Evolutionary conservation across 2,797 vertebrate species (phyloP).

Genomic region (Cercopithecus hamlyni): DNA sequence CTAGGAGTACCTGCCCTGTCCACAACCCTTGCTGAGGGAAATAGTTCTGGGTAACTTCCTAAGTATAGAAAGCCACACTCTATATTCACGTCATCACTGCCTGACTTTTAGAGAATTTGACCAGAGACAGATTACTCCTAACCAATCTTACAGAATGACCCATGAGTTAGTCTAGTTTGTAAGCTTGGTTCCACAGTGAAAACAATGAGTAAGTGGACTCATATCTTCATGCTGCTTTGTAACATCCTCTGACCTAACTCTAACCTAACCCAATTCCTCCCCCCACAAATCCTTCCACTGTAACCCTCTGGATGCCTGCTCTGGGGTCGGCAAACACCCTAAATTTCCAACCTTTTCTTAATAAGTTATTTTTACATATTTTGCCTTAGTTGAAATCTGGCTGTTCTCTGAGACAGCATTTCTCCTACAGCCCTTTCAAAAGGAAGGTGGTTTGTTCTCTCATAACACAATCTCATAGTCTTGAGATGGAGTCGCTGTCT

Average conservation of each 20-base stretch:
- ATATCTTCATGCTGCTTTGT: background rate
- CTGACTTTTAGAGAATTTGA: background rate
- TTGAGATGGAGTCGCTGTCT: background rate
- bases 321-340: background rate
- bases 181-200: background rate
- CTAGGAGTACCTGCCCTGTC: background rate
- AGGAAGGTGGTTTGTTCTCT: background rate
- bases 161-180: background rate
- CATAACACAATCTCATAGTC: background rate
- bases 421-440: background rate
- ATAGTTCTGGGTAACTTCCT: background rate
- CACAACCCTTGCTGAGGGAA: background rate
- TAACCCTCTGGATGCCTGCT: background rate
- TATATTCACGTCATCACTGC: background rate
- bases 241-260: background rate
- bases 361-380: background rate
- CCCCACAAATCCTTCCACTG: background rate
- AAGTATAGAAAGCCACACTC: background rate
- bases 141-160: background rate
- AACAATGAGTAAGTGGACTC: background rate
- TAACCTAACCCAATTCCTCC: background rate
- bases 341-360: background rate
- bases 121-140: background rate
- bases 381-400: background rate
- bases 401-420: background rate